Percentiles rank a stretch among this genome's conserved stretches.
These are phyloP conservation scores for Ciconia maguari DNA, from an alignment of 2,113 vertebrate species.

Conservation along the genomic window DNA sequence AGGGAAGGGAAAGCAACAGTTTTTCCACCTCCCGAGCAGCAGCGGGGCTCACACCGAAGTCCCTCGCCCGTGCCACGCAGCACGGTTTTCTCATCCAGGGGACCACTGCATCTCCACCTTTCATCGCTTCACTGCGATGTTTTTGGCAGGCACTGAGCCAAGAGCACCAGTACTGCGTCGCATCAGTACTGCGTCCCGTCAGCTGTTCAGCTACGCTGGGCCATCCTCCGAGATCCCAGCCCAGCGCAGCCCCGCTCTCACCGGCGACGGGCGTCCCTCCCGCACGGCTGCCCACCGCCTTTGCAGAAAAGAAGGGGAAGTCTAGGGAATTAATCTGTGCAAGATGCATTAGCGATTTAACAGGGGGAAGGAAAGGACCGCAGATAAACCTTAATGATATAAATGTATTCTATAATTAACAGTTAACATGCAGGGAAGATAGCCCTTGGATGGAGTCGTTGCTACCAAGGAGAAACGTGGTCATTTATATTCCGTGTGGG, in stretches of 20 bases:
- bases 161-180: fast-evolving
- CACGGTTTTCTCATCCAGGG: fast-evolving
- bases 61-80: fast-evolving
- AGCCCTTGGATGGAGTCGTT: neutral
- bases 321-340: neutral
- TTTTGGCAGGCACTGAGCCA: neutral
- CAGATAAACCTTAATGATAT: conserved; percentile 7
- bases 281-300: fast-evolving
- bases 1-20: neutral
- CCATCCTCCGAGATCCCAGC: neutral
- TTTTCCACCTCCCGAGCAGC: neutral
- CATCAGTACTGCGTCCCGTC: fast-evolving
- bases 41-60: neutral
- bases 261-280: fast-evolving
- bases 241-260: neutral
- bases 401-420: conserved; percentile 43
- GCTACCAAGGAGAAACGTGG: neutral
- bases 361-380: neutral
- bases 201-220: fast-evolving
- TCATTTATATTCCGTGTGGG: conserved; percentile 42
- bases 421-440: conserved; percentile 4
- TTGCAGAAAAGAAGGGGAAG: neutral
- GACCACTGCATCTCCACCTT: fast-evolving
- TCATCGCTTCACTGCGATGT: fast-evolving
- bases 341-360: neutral